A percentile compares a stretch with the other conserved stretches of the same genome.
phyloP scores from a whole-genome alignment of 2,797 vertebrate species.

The Bucorvus abyssinicus region DNA sequence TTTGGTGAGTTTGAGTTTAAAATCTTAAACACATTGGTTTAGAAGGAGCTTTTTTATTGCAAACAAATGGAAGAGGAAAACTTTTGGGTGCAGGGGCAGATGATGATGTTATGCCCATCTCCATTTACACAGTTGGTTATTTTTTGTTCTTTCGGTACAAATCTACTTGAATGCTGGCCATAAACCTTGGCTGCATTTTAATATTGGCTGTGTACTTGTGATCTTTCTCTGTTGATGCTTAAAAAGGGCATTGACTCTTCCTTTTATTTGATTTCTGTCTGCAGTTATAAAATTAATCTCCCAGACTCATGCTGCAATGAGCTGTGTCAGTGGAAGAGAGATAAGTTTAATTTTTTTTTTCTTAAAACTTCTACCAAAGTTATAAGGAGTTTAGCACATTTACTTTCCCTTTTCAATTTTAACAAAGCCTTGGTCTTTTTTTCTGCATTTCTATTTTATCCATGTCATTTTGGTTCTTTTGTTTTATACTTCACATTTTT shows the following conservation, averaged over 20 bases:
- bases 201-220: slow-evolving; percentile 53
- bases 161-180: slow-evolving; percentile 46
- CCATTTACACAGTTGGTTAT: slow-evolving; percentile 6
- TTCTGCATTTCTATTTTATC: slow-evolving; percentile 66
- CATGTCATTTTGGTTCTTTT: slow-evolving; percentile 64
- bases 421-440: slow-evolving; percentile 59
- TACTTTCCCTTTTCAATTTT: slow-evolving; percentile 50
- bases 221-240: slow-evolving; percentile 60
- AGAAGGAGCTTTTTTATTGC: neutral
- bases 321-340: slow-evolving; percentile 53
- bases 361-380: slow-evolving; percentile 54
- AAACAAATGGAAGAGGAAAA: neutral
- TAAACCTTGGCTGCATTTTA: slow-evolving; percentile 54
- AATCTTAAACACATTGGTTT: neutral
- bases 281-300: slow-evolving; percentile 65
- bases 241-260: slow-evolving; percentile 65
- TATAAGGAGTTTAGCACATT: slow-evolving; percentile 59
- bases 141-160: slow-evolving; percentile 54
- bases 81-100: neutral
- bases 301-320: slow-evolving; percentile 46
- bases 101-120: neutral
- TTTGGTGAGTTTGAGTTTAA: neutral
- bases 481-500: slow-evolving; percentile 69
- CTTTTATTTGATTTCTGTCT: slow-evolving; percentile 64
- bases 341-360: slow-evolving; percentile 42